A percentile compares a stretch with the other conserved stretches of the same genome.
These are phyloP conservation scores for Hippocampus guttulatus DNA, from an alignment of 2,113 vertebrate species.

Conservation along the genomic window DNA sequence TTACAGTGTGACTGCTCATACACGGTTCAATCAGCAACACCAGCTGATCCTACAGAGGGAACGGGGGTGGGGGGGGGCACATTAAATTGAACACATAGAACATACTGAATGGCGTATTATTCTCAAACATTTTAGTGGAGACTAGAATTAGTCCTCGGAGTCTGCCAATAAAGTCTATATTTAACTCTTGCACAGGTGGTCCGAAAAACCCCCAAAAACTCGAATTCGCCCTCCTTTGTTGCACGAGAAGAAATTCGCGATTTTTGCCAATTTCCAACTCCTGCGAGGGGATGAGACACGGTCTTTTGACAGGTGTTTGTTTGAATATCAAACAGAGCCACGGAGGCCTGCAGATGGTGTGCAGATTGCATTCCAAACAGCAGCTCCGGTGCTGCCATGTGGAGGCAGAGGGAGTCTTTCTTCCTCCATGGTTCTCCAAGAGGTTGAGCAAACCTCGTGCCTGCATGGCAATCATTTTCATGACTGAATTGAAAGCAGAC, in stretches of 20 bases:
- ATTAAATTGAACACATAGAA: conserved; percentile 53
- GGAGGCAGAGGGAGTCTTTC: conserved; percentile 30
- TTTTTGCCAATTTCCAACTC: conserved; percentile 65
- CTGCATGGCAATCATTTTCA: conserved; percentile 24
- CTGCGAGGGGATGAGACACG: conserved; percentile 61
- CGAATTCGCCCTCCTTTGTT: conserved; percentile 44
- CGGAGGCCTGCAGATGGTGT: conserved; percentile 67
- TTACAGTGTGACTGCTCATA: conserved; percentile 28
- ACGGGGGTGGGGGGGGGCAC: neutral
- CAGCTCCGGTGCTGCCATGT: conserved; percentile 49
- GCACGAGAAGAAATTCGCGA: conserved; percentile 41
- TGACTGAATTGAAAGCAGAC: neutral
- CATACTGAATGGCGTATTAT: conserved; percentile 56
- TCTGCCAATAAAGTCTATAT: conserved; percentile 65
- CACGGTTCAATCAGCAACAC: conserved; percentile 30
- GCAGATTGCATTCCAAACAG: conserved; percentile 73
- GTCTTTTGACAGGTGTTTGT: conserved; percentile 73
- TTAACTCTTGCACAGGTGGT: conserved; percentile 66
- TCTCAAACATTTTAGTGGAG: conserved; percentile 61
- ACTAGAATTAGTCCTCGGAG: conserved; percentile 54
- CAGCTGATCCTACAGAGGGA: conserved; percentile 27
- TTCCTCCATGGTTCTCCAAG: conserved; percentile 42
- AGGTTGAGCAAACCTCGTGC: conserved; percentile 34
- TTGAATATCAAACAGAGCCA: conserved; percentile 69
- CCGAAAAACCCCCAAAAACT: conserved; percentile 54